phyloP scores from a whole-genome alignment of 2,113 vertebrate genomes.

The Rhizomys pruinosus region DNA sequence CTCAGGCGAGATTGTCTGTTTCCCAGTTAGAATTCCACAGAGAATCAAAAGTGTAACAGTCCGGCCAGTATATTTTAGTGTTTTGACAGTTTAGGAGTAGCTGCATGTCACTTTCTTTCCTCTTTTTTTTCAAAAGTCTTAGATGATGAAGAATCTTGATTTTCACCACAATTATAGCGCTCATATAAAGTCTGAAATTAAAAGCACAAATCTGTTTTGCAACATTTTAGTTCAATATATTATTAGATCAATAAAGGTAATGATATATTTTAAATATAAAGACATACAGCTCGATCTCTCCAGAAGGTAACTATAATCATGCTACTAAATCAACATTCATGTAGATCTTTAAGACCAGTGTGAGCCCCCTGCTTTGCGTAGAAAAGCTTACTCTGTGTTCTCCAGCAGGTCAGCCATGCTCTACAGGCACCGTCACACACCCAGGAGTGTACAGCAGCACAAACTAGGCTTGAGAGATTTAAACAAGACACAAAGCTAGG shows the following conservation, averaged over 20 bases:
- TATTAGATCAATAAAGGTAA: slow-evolving; percentile 21
- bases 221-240: slow-evolving; percentile 43
- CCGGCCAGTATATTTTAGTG: neutral
- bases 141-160: slow-evolving; percentile 84
- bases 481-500: too few species aligned
- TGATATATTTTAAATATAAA: slow-evolving; percentile 27
- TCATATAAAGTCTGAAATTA: slow-evolving; percentile 89
- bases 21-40: slow-evolving; percentile 42
- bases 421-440: too few species aligned
- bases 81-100: slow-evolving; percentile 39
- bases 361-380: neutral
- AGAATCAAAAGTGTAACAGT: neutral
- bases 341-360: neutral
- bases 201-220: slow-evolving; percentile 63
- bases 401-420: too few species aligned
- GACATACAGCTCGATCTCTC: neutral
- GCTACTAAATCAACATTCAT: neutral
- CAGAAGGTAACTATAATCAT: slow-evolving; percentile 2
- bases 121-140: slow-evolving; percentile 80
- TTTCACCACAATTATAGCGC: slow-evolving; percentile 86
- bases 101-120: slow-evolving; percentile 82
- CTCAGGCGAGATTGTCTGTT: slow-evolving; percentile 39
- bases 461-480: too few species aligned
- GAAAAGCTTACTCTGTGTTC: slow-evolving; percentile 14
- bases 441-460: too few species aligned